Evolutionary conservation across 2,797 vertebrate genomes (phyloP).

Genomic region (Neosilurus hyrtlii): DNA sequence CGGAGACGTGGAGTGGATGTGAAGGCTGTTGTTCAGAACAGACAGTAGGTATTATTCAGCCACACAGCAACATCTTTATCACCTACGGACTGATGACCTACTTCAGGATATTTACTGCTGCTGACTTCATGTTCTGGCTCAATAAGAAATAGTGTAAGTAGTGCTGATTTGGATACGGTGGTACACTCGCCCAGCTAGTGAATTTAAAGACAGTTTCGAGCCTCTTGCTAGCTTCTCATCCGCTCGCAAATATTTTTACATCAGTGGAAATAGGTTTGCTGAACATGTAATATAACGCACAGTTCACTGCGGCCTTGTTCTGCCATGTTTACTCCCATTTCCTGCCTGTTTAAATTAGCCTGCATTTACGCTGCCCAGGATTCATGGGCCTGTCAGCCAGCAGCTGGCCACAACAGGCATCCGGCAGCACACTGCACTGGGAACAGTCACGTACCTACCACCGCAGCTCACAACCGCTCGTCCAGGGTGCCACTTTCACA

Average conservation of each 20-base stretch:
- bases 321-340: conserved; percentile 55
- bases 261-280: conserved; percentile 7
- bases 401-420: conserved; percentile 45
- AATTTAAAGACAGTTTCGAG: neutral
- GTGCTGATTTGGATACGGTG: neutral
- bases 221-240: neutral
- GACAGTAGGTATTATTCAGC: neutral
- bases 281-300: conserved; percentile 28
- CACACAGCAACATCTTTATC: neutral
- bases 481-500: conserved; percentile 11
- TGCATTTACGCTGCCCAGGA: conserved; percentile 49
- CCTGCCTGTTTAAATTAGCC: conserved; percentile 57
- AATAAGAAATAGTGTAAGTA: neutral
- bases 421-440: conserved; percentile 23
- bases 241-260: conserved; percentile 22
- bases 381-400: conserved; percentile 52
- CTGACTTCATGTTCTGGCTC: neutral
- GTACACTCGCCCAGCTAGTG: neutral
- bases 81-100: neutral
- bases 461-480: neutral
- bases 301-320: conserved; percentile 43
- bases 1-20: neutral
- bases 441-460: conserved; percentile 26
- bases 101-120: neutral
- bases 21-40: neutral